These are phyloP conservation scores for Scotopteryx bipunctaria DNA, from an alignment of 2,888 invertebrate species.

Conservation along the genomic window DNA sequence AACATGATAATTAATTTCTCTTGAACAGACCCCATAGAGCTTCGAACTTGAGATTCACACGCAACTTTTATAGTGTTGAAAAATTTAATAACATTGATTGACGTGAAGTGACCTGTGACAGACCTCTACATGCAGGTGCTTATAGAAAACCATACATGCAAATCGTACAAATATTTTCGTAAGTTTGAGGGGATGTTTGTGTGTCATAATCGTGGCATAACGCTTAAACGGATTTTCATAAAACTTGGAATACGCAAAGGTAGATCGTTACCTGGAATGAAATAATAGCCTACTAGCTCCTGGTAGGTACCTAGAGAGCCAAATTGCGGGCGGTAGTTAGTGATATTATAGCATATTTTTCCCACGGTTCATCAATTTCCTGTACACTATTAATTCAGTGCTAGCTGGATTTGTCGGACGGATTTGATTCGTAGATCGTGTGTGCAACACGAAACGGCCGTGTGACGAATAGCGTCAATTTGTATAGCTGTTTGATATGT, in stretches of 20 bases:
- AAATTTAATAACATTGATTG: slow-evolving; percentile 46
- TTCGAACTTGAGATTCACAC: slow-evolving; percentile 10
- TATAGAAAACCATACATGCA: slow-evolving; percentile 47
- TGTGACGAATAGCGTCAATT: slow-evolving; percentile 46
- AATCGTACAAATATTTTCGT: no score
- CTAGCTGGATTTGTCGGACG: slow-evolving; percentile 14
- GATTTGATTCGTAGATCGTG: slow-evolving; percentile 47
- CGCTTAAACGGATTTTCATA: no score
- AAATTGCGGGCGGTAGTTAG: no score
- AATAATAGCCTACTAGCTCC: no score
- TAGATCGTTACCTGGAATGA: no score
- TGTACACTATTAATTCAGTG: slow-evolving; percentile 22
- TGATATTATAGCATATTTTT: slow-evolving; percentile 36
- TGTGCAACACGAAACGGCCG: slow-evolving; percentile 39
- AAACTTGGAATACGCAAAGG: no score
- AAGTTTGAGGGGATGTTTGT: no score
- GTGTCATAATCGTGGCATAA: no score
- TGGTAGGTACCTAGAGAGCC: no score
- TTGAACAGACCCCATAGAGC: slow-evolving; percentile 4
- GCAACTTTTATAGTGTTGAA: slow-evolving; percentile 23
- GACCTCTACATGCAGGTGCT: slow-evolving; percentile 45
- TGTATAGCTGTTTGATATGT: slow-evolving; percentile 30
- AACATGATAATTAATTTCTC: slow-evolving; percentile 16
- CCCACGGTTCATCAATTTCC: slow-evolving; percentile 43
- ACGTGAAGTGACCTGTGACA: slow-evolving; percentile 49